Conservation (phyloP, 2,797 vertebrate genomes). For the Parauchenoglanis punctatus region DNA sequence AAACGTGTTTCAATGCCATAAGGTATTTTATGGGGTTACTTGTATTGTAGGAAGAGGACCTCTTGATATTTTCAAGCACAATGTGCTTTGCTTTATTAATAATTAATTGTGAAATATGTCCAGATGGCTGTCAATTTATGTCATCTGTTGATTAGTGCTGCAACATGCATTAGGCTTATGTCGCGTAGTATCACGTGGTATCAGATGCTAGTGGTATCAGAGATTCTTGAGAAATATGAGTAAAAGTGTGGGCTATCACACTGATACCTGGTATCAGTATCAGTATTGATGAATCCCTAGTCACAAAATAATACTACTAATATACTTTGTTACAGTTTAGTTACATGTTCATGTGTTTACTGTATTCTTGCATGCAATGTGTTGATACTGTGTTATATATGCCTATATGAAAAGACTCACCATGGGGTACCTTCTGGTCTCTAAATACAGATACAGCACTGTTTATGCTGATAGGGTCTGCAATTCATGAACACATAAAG, state of each 20-base stretch:
- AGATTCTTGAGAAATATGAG: neutral
- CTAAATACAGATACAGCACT: constrained; percentile 44
- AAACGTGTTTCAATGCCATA: neutral
- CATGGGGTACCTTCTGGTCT: constrained; percentile 47
- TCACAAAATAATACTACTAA: neutral
- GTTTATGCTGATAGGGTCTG: constrained; percentile 55
- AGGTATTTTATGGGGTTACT: neutral
- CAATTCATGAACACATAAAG: constrained; percentile 26
- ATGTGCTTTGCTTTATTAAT: neutral
- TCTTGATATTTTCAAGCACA: neutral
- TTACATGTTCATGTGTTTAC: neutral
- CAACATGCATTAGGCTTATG: neutral
- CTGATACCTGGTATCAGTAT: neutral
- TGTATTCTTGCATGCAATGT: neutral
- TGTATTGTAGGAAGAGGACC: neutral
- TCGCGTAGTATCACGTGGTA: too few relatives aligned
- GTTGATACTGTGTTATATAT: neutral
- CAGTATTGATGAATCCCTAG: neutral
- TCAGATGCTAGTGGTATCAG: neutral
- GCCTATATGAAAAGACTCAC: constrained; percentile 20
- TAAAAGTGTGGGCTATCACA: neutral
- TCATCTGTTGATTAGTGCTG: neutral
- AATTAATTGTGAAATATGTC: neutral
- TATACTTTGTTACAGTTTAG: neutral
- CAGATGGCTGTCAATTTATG: neutral